Evolutionary conservation across 2,797 vertebrate genomes (phyloP).

Genomic region (Limnodromus scolopaceus): DNA sequence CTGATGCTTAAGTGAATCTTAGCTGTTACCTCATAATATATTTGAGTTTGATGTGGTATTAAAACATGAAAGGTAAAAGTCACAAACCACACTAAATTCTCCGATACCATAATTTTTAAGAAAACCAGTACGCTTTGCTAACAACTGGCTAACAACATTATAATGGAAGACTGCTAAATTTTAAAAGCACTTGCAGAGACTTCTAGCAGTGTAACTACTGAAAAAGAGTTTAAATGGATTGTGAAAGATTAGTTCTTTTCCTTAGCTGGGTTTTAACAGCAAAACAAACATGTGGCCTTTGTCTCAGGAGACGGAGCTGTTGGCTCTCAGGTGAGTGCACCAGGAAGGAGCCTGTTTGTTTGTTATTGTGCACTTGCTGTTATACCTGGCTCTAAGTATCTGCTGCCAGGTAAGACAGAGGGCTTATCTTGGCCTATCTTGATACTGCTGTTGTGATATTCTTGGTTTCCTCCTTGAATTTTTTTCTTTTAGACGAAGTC

Average conservation of each 20-base stretch:
- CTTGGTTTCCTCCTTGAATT: not conserved
- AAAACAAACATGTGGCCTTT: not conserved
- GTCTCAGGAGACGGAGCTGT: not conserved
- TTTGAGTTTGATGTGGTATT: not conserved
- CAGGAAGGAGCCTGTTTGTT: not conserved
- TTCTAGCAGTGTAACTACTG: not conserved
- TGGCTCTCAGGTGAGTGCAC: fast-evolving
- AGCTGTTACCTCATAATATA: fast-evolving
- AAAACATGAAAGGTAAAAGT: not conserved
- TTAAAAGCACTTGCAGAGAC: not conserved
- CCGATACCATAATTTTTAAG: not conserved
- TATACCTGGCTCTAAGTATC: not conserved
- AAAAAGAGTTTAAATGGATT: not conserved
- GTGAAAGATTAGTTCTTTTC: not conserved
- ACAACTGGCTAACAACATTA: not conserved
- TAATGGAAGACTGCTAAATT: not conserved
- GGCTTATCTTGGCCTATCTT: not conserved
- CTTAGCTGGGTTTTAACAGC: not conserved
- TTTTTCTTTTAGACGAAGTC: not conserved
- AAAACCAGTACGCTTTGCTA: not conserved
- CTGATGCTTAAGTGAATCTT: not conserved
- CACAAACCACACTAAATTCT: not conserved
- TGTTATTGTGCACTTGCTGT: fast-evolving
- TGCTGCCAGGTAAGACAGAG: not conserved
- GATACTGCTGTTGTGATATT: not conserved